These are phyloP conservation scores for Heliconius erato DNA, from an alignment of 2,888 invertebrate species.

Conservation along the genomic window DNA sequence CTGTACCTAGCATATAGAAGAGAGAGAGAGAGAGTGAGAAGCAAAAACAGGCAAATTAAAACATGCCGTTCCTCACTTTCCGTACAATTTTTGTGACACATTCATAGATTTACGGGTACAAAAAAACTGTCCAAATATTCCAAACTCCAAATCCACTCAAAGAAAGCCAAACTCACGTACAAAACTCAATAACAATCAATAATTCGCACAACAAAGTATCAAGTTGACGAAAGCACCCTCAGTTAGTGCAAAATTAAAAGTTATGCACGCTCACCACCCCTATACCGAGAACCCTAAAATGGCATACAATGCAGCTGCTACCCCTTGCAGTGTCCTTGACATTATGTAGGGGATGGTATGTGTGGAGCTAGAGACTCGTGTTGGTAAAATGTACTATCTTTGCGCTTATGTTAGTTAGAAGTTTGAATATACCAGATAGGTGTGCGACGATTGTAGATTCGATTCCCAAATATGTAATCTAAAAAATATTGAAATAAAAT, in stretches of 20 bases:
- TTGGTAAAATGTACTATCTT: not conserved
- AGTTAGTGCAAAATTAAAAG: conserved; percentile 26
- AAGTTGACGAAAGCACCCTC: conserved; percentile 10
- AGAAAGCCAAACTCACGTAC: not conserved
- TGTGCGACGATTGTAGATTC: no score
- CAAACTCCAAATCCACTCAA: not conserved
- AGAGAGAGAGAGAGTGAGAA: no score
- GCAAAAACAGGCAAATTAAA: no score
- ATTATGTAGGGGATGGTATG: conserved; percentile 31
- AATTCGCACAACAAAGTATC: not conserved
- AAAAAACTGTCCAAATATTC: not conserved
- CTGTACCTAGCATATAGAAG: no score
- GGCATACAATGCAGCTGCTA: conserved; percentile 44
- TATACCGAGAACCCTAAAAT: conserved; percentile 39
- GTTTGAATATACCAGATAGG: not conserved
- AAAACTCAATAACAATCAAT: not conserved
- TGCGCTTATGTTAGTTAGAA: not conserved
- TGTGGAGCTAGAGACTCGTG: not conserved
- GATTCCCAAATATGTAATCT: no score
- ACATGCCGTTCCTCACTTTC: no score
- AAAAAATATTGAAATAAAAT: no score
- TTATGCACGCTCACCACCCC: conserved; percentile 34
- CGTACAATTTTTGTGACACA: no score
- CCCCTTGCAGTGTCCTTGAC: conserved; percentile 35
- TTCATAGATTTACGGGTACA: not conserved